These are phyloP conservation scores for Sepiola atlantica DNA, from an alignment of 2,888 invertebrate genomes.

Conservation along the genomic window DNA sequence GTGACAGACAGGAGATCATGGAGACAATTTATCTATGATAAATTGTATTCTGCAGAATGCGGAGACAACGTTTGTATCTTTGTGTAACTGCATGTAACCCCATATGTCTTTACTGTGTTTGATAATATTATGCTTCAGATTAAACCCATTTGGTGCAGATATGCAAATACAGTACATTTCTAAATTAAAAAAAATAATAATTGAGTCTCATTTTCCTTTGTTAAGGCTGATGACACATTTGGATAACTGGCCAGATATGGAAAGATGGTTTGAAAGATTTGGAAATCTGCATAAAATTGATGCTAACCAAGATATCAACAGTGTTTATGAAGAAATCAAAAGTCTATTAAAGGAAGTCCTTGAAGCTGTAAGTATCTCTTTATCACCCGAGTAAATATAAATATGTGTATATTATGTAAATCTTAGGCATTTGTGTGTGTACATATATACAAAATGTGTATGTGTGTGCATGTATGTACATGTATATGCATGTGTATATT, in stretches of 20 bases:
- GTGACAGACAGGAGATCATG: too few relatives aligned
- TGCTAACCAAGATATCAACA: constrained; percentile 61
- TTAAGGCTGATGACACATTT: constrained; percentile 70
- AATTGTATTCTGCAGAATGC: too few relatives aligned
- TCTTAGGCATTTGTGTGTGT: neutral
- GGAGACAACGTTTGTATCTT: too few relatives aligned
- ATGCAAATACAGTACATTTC: too few relatives aligned
- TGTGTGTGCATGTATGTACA: too few relatives aligned
- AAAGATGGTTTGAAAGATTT: constrained; percentile 73
- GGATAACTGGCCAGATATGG: constrained; percentile 72
- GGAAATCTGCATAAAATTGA: constrained; percentile 69
- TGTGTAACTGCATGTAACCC: too few relatives aligned
- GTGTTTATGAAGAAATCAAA: constrained; percentile 69
- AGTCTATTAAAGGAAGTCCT: constrained; percentile 71
- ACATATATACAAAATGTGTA: neutral
- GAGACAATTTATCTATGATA: too few relatives aligned
- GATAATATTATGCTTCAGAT: too few relatives aligned
- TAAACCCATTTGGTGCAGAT: too few relatives aligned
- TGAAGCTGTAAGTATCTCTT: constrained; percentile 63
- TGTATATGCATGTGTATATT: too few relatives aligned
- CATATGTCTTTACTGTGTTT: too few relatives aligned
- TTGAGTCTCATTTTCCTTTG: neutral
- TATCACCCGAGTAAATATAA: neutral
- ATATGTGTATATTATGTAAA: neutral
- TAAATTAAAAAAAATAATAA: neutral